Percentiles rank a stretch among this genome's conserved stretches.
Evolutionary conservation across 2,888 invertebrate species (phyloP).

Genomic region (Leptopilina myrica): DNA sequence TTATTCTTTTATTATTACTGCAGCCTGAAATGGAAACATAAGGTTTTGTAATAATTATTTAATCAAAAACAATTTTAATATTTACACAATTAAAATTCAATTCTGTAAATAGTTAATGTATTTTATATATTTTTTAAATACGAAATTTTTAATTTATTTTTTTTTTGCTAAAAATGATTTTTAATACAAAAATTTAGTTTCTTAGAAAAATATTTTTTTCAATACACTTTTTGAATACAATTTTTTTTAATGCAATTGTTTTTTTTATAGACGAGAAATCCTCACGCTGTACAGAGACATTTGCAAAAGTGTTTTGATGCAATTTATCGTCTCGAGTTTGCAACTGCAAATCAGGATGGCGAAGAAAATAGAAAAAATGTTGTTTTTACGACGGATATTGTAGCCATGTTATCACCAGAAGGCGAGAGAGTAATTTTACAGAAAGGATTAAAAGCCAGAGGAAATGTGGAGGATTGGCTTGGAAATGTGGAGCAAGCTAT

Average conservation of each 20-base stretch:
- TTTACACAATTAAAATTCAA: neutral
- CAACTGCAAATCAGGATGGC: slow-evolving; percentile 79
- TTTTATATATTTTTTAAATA: too few species aligned
- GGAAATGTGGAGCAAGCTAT: slow-evolving; percentile 94
- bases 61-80: slow-evolving; percentile 75
- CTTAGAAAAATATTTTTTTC: too few species aligned
- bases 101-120: neutral
- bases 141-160: too few species aligned
- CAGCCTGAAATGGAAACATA: slow-evolving; percentile 86
- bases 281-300: slow-evolving; percentile 93
- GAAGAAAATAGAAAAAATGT: slow-evolving; percentile 75
- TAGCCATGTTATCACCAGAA: slow-evolving; percentile 94
- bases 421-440: slow-evolving; percentile 88
- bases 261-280: slow-evolving; percentile 84
- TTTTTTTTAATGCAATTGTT: too few species aligned
- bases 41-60: slow-evolving; percentile 94
- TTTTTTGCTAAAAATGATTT: too few species aligned
- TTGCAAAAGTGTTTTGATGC: slow-evolving; percentile 93
- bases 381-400: slow-evolving; percentile 87
- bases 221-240: too few species aligned
- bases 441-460: slow-evolving; percentile 90
- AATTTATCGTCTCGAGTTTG: slow-evolving; percentile 87
- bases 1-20: slow-evolving; percentile 5
- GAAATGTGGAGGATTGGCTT: slow-evolving; percentile 95
- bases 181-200: too few species aligned